Evolutionary conservation across 2,113 vertebrate genomes (phyloP), one percentile per base, ranked within the genome.

Genomic region (Pygoscelis adeliae): DNA sequence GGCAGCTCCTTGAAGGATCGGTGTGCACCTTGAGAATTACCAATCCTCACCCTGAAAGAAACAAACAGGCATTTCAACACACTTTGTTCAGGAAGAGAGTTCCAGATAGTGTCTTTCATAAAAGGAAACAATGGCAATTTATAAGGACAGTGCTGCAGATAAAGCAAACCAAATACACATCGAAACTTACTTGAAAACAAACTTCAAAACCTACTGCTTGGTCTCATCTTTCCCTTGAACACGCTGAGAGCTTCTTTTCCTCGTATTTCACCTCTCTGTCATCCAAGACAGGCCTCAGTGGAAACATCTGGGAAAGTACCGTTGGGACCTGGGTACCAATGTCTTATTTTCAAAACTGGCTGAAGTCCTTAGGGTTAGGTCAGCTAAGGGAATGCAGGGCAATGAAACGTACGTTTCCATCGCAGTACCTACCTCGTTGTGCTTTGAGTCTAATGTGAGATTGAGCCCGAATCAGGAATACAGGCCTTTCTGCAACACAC

Each of bases 111-210:
- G 18, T 72, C 83, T 92, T 62, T 66, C n/a, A 26, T 47, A 25
- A 83, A 88, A 88, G 34, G 70, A 94, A 95, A 53, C 44, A 87
- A 72, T 92, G 89, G 76, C 84, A 89, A 34, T 91, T 77, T 96
- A 59, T 87, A 91, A 74, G 27, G 49, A 72, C 40, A 53, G 71
- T 91, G 59, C 50, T 97, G 49, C 66, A 86, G 67, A 50, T 42
- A 50, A 91, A 81, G 32, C 47, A 65, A 83, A 73, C 9, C 1
- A 1, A 96, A 84, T 72, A 72, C 29, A 89, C 85, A 62, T 73
- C 4, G 59, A 90, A 94, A 91, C 71, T 56, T 89, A 65, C 47
- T 73, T 70, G 83, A 50, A 95, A 93, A 67, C 46, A 92, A 69
- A 40, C 46, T 84, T 72, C 29, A 89, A 34, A 83, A 87, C 23